phyloP scores from a whole-genome alignment of 1,140 invertebrate genomes.

The Ruditapes philippinarum region DNA sequence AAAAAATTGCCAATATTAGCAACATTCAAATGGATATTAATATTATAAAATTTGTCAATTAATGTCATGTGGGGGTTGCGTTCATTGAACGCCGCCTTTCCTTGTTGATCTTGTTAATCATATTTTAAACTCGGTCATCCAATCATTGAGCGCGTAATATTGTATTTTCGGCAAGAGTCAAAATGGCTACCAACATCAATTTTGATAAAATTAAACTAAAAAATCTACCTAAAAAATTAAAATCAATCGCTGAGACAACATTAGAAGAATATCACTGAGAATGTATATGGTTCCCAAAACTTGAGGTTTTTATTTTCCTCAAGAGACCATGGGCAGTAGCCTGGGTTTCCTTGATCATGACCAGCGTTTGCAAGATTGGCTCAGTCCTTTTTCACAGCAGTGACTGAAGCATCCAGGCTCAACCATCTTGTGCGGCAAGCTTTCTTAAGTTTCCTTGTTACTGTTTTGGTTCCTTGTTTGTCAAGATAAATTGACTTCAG shows the following conservation, averaged over 20 bases:
- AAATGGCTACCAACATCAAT: too few species aligned
- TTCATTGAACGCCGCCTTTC: too few species aligned
- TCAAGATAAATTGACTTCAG: constrained; percentile 33
- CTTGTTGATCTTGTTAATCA: too few species aligned
- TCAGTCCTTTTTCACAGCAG: constrained; percentile 46
- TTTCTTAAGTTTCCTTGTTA: constrained; percentile 40
- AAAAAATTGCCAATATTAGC: too few species aligned
- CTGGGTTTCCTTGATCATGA: constrained; percentile 11
- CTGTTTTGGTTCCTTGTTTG: background rate
- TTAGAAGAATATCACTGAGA: background rate
- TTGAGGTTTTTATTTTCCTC: constrained; percentile 18
- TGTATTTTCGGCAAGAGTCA: too few species aligned
- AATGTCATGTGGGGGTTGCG: too few species aligned
- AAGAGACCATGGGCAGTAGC: constrained; percentile 36
- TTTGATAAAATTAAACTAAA: too few species aligned
- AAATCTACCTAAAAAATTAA: too few species aligned
- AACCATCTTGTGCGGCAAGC: constrained; percentile 65
- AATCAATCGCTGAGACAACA: background rate
- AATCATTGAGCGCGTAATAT: too few species aligned
- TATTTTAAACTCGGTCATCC: too few species aligned
- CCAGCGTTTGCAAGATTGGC: constrained; percentile 46
- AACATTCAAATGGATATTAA: too few species aligned
- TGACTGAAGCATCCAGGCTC: constrained; percentile 53
- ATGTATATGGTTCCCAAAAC: constrained; percentile 34
- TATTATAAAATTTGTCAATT: too few species aligned